Evolutionary conservation across 2,888 invertebrate species (phyloP), one percentile per base, ranked within the genome.

Genomic region (Altica lythri): DNA sequence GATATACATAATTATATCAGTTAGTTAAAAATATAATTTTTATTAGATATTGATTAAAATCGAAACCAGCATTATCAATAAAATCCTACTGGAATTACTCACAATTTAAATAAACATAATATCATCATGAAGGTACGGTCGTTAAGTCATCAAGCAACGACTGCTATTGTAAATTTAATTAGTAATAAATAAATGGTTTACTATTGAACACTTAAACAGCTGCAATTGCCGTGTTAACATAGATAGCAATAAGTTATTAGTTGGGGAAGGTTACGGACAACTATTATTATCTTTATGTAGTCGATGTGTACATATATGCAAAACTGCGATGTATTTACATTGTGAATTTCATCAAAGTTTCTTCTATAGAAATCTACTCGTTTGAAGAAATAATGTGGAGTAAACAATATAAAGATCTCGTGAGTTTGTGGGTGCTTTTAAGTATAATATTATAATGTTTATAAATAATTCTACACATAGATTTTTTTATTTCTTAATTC

Each of bases 251-350:
- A 55, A 60, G 57, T 60, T 61, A 58, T 55, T 55, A 47, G 59
- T 64, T 64, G 56, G 51, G 64, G 47, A 60, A 64, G 64, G 64
- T 64, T 64, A 63, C 48, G 62, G 61, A 51, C 60, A 60, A 60
- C 60, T 56, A 62, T 56, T 56, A 45, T 54, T 54, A 54, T 29
- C 44, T 54, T 29, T 44, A 35, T 14, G 16, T 35, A 35, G 14
- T 16, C 35, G 35, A 35, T 35, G 35, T 35, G 35, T 35, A 16
- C 16, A 10, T 29, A 9, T 27, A 35, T 14, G 35, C 35, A 35
- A 35, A 35, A 35, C 32, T 32, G 14, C 35, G 6, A 17, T 14
- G 34, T 14, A 16, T 35, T 35, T 35, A 16, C 35, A n/a, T 35
- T 35, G 12, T 6, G 35, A 17, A 13, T 35, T 14, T 13, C 35